Percentiles rank a stretch among this genome's conserved stretches.
These are phyloP conservation scores for Guaruba guarouba DNA, from an alignment of 2,113 vertebrate species.

Conservation along the genomic window DNA sequence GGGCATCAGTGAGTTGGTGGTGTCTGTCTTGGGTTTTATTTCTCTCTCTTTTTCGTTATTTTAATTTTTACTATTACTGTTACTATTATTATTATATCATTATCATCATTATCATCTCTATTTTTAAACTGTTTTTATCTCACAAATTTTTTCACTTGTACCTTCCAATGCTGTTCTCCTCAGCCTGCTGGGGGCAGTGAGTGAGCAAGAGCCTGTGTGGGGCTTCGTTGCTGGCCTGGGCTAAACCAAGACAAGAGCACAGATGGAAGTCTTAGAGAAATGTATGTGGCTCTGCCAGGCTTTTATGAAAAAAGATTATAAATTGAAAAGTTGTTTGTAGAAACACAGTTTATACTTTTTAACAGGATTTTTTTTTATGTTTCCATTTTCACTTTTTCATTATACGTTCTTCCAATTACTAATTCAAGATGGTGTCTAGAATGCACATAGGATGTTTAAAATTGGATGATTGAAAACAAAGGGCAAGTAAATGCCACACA, in stretches of 20 bases:
- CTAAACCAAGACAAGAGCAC: not conserved
- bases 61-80: not conserved
- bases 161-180: not conserved
- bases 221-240: too few relatives aligned
- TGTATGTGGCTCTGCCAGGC: not conserved
- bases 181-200: not conserved
- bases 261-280: not conserved
- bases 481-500: not conserved
- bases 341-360: not conserved
- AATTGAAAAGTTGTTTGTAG: not conserved
- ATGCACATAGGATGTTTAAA: not conserved
- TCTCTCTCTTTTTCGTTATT: not conserved
- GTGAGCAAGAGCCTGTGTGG: not conserved
- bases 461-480: not conserved
- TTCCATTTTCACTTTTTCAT: not conserved
- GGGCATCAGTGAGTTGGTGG: not conserved
- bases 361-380: not conserved
- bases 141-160: not conserved
- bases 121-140: not conserved
- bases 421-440: not conserved
- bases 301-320: not conserved
- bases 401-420: not conserved
- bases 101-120: not conserved
- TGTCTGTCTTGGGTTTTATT: not conserved
- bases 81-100: not conserved